These are phyloP conservation scores for Eledone cirrhosa DNA, from an alignment of 2,888 invertebrate species.

Conservation along the genomic window DNA sequence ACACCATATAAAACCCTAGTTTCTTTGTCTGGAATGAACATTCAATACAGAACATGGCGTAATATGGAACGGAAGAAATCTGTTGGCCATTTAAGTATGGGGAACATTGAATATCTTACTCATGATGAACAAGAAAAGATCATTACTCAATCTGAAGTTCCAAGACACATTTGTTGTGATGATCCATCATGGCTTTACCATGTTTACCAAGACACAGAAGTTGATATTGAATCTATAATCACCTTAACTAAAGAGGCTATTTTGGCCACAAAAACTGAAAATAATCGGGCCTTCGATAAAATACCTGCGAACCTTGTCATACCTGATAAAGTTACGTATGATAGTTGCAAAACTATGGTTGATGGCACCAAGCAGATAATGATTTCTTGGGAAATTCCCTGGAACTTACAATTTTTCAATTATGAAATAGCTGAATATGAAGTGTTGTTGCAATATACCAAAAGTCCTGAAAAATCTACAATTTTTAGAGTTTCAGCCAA, in stretches of 20 bases:
- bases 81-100: slow-evolving; percentile 63
- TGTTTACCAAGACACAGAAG: slow-evolving; percentile 70
- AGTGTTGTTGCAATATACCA: slow-evolving; percentile 47
- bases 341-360: slow-evolving; percentile 33
- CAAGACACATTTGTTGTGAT: slow-evolving; percentile 68
- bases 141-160: slow-evolving; percentile 56
- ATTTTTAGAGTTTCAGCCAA: not conserved
- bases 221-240: slow-evolving; percentile 57
- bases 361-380: slow-evolving; percentile 27
- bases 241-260: slow-evolving; percentile 41
- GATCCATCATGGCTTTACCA: slow-evolving; percentile 69
- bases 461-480: slow-evolving; percentile 34
- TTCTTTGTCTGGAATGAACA: slow-evolving; percentile 55
- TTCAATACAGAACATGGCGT: slow-evolving; percentile 67
- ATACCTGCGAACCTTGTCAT: slow-evolving; percentile 3
- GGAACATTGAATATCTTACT: slow-evolving; percentile 67
- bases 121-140: slow-evolving; percentile 58
- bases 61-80: slow-evolving; percentile 62
- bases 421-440: slow-evolving; percentile 46
- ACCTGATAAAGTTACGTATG: slow-evolving; percentile 39
- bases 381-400: slow-evolving; percentile 52
- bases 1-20: slow-evolving; percentile 68
- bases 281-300: slow-evolving; percentile 18
- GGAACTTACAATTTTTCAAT: slow-evolving; percentile 48
- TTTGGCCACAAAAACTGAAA: not conserved